Base-by-base conservation (phyloP, 2,797 vertebrate genomes). In the Rhinophrynus dorsalis region DNA sequence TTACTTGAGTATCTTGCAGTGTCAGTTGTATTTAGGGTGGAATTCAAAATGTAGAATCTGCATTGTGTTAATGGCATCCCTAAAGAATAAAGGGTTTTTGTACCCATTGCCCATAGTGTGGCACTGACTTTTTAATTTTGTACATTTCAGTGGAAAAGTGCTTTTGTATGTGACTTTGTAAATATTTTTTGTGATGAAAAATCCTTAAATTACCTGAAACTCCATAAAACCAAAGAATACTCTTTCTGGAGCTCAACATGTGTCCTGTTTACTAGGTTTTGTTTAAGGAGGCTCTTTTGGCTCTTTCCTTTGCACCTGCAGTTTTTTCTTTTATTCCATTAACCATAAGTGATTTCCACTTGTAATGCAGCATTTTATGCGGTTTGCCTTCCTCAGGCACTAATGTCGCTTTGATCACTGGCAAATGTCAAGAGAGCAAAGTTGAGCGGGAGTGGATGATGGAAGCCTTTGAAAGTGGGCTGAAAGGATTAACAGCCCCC, bases 371-470 rank as follows among this genome's bases (percentile, higher is more conserved):
- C 12, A 24, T 11, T 62, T 62, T 63, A 17, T 18, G 26, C 11
- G 42, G 21, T 27, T 56, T 63, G 50, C 62, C 59, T 57, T 64
- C 17, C 42, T 29, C n/a, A 6, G 33, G 26, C 18, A 48, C 51
- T 57, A 64, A 57, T 50, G 52, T 2, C 6, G 32, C 60, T 72
- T 72, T 72, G 54, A 65, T 65, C 61, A 42, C 26, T 65, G 54
- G 54, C 60, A 72, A 72, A 65, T 72, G 68, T 65, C 68, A 65
- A 71, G 68, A 40, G 68, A 40, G 29, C 59, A 57, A 63, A 63
- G 42, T 57, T 71, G 68, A 71, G 42, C 21, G 26, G 50, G 40
- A 63, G 23, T 50, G 57, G 60, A 56, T 35, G 30, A 60, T 12
- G 24, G 17, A 54, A 47, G 11, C 30, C 68, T 71, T 63, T 71